Evolutionary conservation across 1,140 invertebrate genomes (phyloP), one percentile per base, ranked within the genome.

Genomic region (Penaeus indicus): DNA sequence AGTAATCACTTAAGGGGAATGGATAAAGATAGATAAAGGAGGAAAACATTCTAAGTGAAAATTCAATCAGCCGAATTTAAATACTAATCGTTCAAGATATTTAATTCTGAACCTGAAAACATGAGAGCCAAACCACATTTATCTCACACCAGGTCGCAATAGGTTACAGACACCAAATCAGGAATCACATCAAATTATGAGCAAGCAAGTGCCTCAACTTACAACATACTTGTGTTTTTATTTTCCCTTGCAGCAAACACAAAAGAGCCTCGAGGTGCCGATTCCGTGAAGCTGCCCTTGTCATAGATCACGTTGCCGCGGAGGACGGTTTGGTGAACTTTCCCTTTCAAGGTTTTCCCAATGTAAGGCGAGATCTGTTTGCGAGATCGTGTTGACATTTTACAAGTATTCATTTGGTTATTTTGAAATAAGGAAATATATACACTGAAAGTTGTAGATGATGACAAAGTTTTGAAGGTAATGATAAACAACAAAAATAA

Each of bases 351-450:
- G 8, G 42, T 84, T 60, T 85, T 77, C 25, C 89, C 90, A 60
- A 91, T 25, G 67, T 91, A 91, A 13, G 91, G 91, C 19, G 91
- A 90, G 27, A 91, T 69, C 88, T 91, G 87, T 11, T 67, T 27
- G 3, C 16, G 8, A 32, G 25, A 75, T 32, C 11, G 69, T 47
- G 4, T 47, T 10, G 69, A 22, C 4, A 27, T 27, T 27, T 75
- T n/a, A 27, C 1, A 11, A 27, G 11, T 19, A 11, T 75, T 0
- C 19, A 18, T 32, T 32, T 19, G 19, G 38, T 32, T 25, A 18
- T 75, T 27, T 75, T 25, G 1, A 18, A 27, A 19, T 0, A n/a
- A 75, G 22, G 3, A 72, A 27, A 72, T 72, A 72, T 72, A 72
- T 22, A n/a, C 16, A 72, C 38, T 5, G 13, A 72, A 16, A 72